Percentiles rank a stretch among this genome's conserved stretches.
Evolutionary conservation across 2,888 invertebrate genomes (phyloP).

Genomic region (Macroteleia sp.): DNA sequence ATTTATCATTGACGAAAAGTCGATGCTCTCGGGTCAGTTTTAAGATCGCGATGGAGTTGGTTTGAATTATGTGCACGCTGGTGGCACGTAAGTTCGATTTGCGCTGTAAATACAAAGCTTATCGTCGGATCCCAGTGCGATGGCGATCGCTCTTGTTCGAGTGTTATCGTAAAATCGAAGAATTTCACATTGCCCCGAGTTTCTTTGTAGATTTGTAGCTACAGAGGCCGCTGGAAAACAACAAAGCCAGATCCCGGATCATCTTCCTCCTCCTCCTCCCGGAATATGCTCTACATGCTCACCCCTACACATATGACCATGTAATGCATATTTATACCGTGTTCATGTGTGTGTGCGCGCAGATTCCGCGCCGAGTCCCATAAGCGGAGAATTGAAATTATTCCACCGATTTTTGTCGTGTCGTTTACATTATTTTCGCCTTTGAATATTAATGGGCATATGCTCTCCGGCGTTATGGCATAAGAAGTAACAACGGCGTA

Average conservation of each 20-base stretch:
- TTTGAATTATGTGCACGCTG: slow-evolving; percentile 58
- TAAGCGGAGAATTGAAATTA: slow-evolving; percentile 82
- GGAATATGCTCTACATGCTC: slow-evolving; percentile 49
- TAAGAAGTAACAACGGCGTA: slow-evolving; percentile 83
- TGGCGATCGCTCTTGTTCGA: slow-evolving; percentile 64
- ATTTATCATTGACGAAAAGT: slow-evolving; percentile 43
- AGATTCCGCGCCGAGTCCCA: slow-evolving; percentile 65
- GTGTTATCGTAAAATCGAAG: slow-evolving; percentile 66
- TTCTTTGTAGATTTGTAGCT: slow-evolving; percentile 65
- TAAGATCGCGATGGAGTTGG: slow-evolving; percentile 37
- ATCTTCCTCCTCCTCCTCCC: slow-evolving; percentile 50
- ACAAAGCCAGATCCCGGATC: slow-evolving; percentile 59
- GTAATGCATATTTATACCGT: slow-evolving; percentile 60
- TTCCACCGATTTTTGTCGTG: slow-evolving; percentile 83
- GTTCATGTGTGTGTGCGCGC: slow-evolving; percentile 41
- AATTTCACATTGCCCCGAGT: slow-evolving; percentile 62
- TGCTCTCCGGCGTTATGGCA: slow-evolving; percentile 83
- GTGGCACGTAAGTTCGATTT: slow-evolving; percentile 61
- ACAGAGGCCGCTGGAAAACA: slow-evolving; percentile 64
- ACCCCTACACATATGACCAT: slow-evolving; percentile 25
- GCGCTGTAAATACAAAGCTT: slow-evolving; percentile 63
- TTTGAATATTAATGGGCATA: slow-evolving; percentile 84
- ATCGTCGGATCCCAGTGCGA: slow-evolving; percentile 59
- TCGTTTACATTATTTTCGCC: slow-evolving; percentile 84
- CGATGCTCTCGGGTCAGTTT: slow-evolving; percentile 4